A percentile compares a stretch with the other conserved stretches of the same genome.
Conservation (phyloP, 2,797 vertebrate species). For the Myiothlypis coronata region DNA sequence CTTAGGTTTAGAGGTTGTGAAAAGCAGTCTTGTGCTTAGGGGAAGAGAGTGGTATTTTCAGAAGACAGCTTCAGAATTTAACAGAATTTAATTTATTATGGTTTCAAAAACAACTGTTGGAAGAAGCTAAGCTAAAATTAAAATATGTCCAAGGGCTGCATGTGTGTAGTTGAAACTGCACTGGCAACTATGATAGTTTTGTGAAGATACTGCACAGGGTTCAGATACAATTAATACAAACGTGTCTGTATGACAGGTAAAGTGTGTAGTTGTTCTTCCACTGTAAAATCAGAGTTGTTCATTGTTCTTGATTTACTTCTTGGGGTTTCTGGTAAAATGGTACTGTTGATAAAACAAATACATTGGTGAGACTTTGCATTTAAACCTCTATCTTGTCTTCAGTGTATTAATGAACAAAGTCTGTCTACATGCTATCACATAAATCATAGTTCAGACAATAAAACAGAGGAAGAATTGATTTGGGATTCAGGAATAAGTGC, state of each 20-base stretch:
- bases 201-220: background rate
- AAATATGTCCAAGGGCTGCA: background rate
- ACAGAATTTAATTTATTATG: background rate
- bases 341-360: background rate
- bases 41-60: background rate
- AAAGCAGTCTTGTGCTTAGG: background rate
- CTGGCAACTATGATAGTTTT: background rate
- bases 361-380: background rate
- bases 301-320: background rate
- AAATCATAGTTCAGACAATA: background rate
- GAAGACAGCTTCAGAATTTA: background rate
- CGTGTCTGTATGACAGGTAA: rapidly evolving
- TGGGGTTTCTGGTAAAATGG: background rate
- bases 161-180: background rate
- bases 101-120: background rate
- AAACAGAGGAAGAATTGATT: background rate
- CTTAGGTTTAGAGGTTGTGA: background rate
- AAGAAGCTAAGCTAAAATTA: background rate
- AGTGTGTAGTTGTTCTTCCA: background rate
- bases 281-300: background rate
- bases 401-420: background rate
- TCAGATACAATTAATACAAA: background rate
- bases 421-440: background rate
- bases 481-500: background rate
- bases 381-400: background rate